Conservation (phyloP, 2,888 invertebrate genomes). For the Phania funesta region DNA sequence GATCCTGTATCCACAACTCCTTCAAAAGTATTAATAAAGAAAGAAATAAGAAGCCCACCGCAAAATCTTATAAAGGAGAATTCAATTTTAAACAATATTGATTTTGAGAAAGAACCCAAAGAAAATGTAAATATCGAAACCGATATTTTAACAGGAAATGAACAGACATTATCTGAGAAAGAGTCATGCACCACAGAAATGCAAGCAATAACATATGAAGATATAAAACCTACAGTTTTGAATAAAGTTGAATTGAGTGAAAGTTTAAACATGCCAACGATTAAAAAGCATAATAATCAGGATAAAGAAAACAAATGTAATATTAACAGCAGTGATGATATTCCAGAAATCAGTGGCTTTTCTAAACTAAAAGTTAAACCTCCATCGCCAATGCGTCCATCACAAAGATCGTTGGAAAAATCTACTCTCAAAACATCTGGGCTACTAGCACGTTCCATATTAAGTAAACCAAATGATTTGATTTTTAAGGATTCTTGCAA, state of each 20-base stretch:
- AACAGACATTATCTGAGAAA: neutral
- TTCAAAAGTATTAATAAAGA: neutral
- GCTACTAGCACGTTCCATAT: conserved; percentile 65
- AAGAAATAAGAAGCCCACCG: neutral
- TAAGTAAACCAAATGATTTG: conserved; percentile 69
- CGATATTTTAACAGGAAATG: neutral
- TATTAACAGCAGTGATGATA: neutral
- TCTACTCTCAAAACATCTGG: neutral
- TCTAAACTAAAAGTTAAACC: conserved; percentile 13
- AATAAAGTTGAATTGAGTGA: neutral
- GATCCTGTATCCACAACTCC: conserved; percentile 26
- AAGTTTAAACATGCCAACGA: neutral
- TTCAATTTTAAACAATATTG: neutral
- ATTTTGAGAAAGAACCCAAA: neutral
- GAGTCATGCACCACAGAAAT: neutral
- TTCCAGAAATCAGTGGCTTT: conserved; percentile 2
- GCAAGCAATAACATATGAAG: neutral
- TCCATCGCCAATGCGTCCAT: conserved; percentile 47
- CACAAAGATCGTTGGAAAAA: conserved; percentile 35
- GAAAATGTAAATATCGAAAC: neutral
- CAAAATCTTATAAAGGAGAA: neutral
- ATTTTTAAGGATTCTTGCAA: conserved; percentile 72
- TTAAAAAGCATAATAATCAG: neutral
- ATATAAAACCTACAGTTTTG: neutral
- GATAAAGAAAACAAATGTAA: conserved; percentile 37